Conservation (phyloP, 2,888 invertebrate species). For the Pachycephus smyrnensis region DNA sequence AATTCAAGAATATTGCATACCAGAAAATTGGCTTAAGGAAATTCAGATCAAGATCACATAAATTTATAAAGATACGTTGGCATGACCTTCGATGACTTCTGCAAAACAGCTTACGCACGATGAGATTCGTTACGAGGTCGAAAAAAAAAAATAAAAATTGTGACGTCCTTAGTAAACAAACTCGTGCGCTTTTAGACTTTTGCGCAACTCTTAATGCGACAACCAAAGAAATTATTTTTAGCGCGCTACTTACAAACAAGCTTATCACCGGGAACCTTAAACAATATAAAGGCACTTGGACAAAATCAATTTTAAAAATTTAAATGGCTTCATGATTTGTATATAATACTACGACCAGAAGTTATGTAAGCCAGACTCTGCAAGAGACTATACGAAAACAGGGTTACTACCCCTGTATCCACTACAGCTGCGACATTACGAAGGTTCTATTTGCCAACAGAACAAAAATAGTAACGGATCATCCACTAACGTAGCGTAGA, state of each 20-base stretch:
- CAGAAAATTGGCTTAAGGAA: not conserved
- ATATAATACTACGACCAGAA: not conserved
- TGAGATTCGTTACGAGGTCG: not conserved
- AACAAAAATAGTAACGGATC: slow-evolving; percentile 29
- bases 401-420: slow-evolving; percentile 6
- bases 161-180: not conserved
- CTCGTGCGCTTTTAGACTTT: not conserved
- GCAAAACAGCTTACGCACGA: not conserved
- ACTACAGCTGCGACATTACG: slow-evolving; percentile 7
- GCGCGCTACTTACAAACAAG: not conserved
- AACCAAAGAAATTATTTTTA: not conserved
- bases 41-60: not conserved
- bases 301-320: too few species aligned
- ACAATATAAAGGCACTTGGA: too few species aligned
- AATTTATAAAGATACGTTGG: not conserved
- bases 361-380: not conserved
- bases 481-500: slow-evolving; percentile 21
- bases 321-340: too few species aligned
- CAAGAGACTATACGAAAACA: slow-evolving; percentile 8
- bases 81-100: not conserved
- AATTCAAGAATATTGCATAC: not conserved
- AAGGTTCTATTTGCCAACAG: slow-evolving; percentile 20
- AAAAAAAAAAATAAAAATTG: not conserved
- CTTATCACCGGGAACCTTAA: not conserved
- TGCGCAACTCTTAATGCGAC: not conserved